Evolutionary conservation across 2,797 vertebrate genomes (phyloP), one percentile per base, ranked within the genome.

Genomic region (Trichosurus vulpecula): DNA sequence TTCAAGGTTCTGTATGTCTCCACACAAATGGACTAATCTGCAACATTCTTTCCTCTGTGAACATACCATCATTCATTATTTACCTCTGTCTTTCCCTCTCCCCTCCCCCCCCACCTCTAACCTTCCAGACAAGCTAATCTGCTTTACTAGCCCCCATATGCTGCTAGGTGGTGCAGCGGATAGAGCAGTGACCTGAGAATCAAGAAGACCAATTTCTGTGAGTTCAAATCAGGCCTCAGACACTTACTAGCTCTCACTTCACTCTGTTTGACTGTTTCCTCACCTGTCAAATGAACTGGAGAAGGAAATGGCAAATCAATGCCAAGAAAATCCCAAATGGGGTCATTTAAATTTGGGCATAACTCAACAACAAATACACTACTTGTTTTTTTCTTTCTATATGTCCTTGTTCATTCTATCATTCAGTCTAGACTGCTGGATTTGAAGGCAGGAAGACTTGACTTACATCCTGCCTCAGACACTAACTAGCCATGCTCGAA

Each of bases 181-280:
- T 74, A 22, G n/a, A 41, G 6, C 66, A 41, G n/a, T 74, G 66
- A 41, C n/a, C 19, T 74, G n/a, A 6, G n/a, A 74, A 74, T 74
- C n/a, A 74, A 74, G 31, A 35, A 66, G 66, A 74, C 19, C n/a
- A 19, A 41, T 22, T 35, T n/a, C n/a, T n/a, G 35, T 35, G 13
- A 66, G 61, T 66, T 66, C 61, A 66, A n/a, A 66, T n/a, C 35
- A n/a, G 61, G 35, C 14, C 61, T 66, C n/a, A 74, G 12, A 74
- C 19, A 74, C 29, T 74, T 41, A 41, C 16, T 74, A 74, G 61
- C 35, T 74, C n/a, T 74, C n/a, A 22, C 8, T 41, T 74, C 41
- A 74, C 47, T 31, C 29, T 57, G 90, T 93, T 52, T 96, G 19
- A 2, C 91, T 91, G 19, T 92, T 94, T 94, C 41, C 57, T 47